Percentiles rank a stretch among this genome's conserved stretches.
phyloP scores from a whole-genome alignment of 1,140 invertebrate genomes.

The Anastrepha ludens region DNA sequence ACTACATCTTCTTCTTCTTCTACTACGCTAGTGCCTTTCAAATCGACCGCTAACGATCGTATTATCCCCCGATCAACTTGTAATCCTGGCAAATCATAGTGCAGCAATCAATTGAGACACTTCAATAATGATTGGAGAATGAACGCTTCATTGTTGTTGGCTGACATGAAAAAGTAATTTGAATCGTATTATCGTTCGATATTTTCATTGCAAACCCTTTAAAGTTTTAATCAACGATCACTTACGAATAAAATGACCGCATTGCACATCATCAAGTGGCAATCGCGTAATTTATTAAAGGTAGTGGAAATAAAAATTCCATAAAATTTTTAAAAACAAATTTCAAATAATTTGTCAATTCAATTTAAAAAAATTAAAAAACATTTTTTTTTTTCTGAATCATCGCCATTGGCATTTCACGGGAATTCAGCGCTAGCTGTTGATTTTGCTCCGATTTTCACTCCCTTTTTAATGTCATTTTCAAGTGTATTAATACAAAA shows the following conservation, averaged over 20 bases:
- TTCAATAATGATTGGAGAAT: not conserved
- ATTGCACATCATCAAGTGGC: not conserved
- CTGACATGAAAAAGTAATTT: not conserved
- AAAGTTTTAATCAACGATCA: not conserved
- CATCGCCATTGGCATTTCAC: constrained; percentile 1
- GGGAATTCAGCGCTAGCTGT: constrained; percentile 45
- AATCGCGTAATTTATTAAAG: not conserved
- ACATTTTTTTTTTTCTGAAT: not conserved
- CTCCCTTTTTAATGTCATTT: constrained; percentile 28
- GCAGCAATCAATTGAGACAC: constrained; percentile 34
- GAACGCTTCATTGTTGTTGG: not conserved
- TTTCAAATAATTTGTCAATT: no score
- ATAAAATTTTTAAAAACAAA: no score
- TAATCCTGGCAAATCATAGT: not conserved
- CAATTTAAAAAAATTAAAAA: not conserved
- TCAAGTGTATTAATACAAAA: not conserved
- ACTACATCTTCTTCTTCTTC: not conserved
- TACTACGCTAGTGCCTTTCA: not conserved
- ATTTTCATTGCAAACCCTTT: not conserved
- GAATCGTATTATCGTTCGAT: not conserved
- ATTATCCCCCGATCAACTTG: constrained; percentile 36
- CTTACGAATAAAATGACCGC: not conserved
- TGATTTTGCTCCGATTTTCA: constrained; percentile 1
- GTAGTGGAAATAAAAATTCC: not conserved
- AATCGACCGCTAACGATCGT: constrained; percentile 7